Conservation (phyloP, 2,888 invertebrate species). For the Helicoverpa assulta region DNA sequence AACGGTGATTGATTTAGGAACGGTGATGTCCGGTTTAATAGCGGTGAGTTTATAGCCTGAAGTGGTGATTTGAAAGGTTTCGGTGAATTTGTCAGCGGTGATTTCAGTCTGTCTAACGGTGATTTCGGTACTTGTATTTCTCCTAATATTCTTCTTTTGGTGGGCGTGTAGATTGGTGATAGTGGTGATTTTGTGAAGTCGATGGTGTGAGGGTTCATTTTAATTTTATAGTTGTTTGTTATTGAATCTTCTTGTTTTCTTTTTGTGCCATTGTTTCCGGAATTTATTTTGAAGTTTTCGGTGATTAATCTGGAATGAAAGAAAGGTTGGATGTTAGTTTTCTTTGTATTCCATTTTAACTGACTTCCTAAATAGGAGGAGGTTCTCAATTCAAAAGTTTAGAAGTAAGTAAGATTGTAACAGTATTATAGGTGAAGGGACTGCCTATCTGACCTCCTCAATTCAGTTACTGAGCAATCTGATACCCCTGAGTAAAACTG, state of each 20-base stretch:
- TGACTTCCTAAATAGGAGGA: no score
- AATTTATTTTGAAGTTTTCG: slow-evolving; percentile 88
- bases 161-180: slow-evolving; percentile 70
- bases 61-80: slow-evolving; percentile 62
- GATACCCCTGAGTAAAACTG: no score
- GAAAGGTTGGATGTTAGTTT: slow-evolving; percentile 34
- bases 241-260: slow-evolving; percentile 82
- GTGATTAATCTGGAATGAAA: slow-evolving; percentile 86
- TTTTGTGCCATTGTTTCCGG: slow-evolving; percentile 84
- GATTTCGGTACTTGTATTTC: slow-evolving; percentile 71
- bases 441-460: no score
- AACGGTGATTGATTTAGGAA: slow-evolving; percentile 60
- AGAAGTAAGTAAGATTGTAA: no score
- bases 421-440: no score
- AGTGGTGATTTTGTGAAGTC: slow-evolving; percentile 76
- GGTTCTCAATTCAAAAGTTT: no score
- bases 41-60: slow-evolving; percentile 59
- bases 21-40: slow-evolving; percentile 57
- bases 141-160: slow-evolving; percentile 80
- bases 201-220: slow-evolving; percentile 83
- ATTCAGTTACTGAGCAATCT: no score
- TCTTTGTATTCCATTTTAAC: no score
- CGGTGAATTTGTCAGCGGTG: slow-evolving; percentile 50
- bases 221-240: slow-evolving; percentile 79
- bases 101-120: slow-evolving; percentile 72